Evolutionary conservation across 2,113 vertebrate species (phyloP).

Genomic region (Gymnarchus niloticus): DNA sequence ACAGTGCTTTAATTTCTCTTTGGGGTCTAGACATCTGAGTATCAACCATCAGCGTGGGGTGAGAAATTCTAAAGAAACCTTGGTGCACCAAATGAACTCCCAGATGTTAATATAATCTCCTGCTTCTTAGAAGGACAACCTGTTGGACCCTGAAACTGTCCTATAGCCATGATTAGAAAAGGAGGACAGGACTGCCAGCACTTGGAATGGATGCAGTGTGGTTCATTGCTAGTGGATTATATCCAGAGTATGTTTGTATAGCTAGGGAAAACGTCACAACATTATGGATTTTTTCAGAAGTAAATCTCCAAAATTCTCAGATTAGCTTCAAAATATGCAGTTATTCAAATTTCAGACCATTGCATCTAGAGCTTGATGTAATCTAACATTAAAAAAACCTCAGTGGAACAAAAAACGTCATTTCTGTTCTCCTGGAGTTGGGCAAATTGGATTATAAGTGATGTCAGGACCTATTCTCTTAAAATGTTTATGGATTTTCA

Average conservation of each 20-base stretch:
- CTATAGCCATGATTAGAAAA: slow-evolving; percentile 10
- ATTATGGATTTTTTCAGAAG: neutral
- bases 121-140: slow-evolving; percentile 18
- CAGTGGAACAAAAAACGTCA: neutral
- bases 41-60: neutral
- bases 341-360: neutral
- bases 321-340: neutral
- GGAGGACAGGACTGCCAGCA: neutral
- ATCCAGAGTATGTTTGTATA: neutral
- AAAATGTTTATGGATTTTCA: neutral
- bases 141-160: neutral
- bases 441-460: neutral
- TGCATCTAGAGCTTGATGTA: neutral
- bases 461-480: neutral
- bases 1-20: neutral
- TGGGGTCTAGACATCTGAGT: neutral
- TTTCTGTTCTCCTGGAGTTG: neutral
- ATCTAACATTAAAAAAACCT: neutral
- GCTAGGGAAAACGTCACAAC: neutral
- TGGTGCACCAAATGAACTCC: slow-evolving; percentile 3
- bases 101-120: slow-evolving; percentile 17
- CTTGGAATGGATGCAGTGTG: neutral
- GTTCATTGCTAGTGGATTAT: slow-evolving; percentile 4
- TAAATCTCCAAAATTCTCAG: neutral
- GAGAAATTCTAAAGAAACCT: neutral